Base-by-base conservation (phyloP, 1,140 invertebrate species). In the Gonatopus flavifemur region DNA sequence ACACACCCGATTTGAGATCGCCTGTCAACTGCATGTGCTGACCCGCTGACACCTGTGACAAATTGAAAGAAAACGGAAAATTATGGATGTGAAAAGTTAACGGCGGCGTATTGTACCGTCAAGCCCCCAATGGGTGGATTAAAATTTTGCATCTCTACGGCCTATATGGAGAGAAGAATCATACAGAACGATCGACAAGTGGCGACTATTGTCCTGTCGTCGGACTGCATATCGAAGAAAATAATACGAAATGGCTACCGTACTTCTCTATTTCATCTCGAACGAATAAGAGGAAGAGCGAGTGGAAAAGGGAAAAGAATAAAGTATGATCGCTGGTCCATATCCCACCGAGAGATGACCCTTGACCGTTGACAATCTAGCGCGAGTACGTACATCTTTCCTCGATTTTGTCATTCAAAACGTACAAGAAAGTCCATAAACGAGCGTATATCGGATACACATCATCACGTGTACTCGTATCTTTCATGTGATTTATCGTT, bases 1-100 rank as follows among this genome's bases (percentile, higher is more conserved):
- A 87, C 16, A 89, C 86, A 1, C 77, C 80, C 10, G 82, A 79
- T 59, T 87, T 86, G 53, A 87, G 67, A 32, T 88, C 85, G 31
- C 85, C 83, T 55, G 81, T 86, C 24, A 90, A 75, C 64, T 89
- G 88, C 78, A 90, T 83, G 61, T 90, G 88, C 67, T 91, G 88
- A 2, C 88, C 88, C 57, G 88, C 87, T 0, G 88, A 89, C 47
- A 91, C 88, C 88, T 90, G 68, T 3, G 62, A 70, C 22, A 42
- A 33, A 19, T 13, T 0, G 15, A 31, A 21, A 33, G n/a, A 9
- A 3, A 19, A 18, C 13, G 1, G 19, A 16, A 4, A n/a, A 16
- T 30, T 43, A n/a, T 16, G 36, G 13, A 10, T 7, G 10, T 15
- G 9, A 2, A 24, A 24, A 15, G 5, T 10, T 22, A 10, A 20